Evolutionary conservation across 2,113 vertebrate species (phyloP).

Genomic region (Odontophorus gujanensis): DNA sequence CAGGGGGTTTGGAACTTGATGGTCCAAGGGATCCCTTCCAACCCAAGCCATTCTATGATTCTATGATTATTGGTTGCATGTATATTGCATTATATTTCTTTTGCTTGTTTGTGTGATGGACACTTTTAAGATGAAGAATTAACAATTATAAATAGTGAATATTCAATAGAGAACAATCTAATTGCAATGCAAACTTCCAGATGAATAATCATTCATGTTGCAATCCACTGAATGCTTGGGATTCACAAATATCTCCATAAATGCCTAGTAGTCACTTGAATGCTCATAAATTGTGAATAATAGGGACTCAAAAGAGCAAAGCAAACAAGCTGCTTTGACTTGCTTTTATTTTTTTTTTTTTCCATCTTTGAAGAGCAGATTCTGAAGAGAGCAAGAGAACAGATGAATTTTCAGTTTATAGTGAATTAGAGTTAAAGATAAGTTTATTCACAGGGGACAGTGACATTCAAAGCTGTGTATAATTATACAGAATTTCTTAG

Average conservation of each 20-base stretch:
- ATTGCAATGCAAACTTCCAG: neutral
- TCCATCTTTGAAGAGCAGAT: neutral
- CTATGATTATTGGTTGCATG: neutral
- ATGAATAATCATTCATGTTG: neutral
- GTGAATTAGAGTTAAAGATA: neutral
- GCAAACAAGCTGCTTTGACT: neutral
- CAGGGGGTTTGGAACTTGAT: no score
- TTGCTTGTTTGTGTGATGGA: neutral
- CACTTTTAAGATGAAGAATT: constrained; percentile 1
- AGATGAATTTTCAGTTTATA: neutral
- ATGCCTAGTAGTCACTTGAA: neutral
- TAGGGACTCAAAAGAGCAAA: neutral
- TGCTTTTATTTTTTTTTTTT: neutral
- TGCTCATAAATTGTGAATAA: constrained; percentile 19
- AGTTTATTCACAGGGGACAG: neutral
- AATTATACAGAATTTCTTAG: neutral
- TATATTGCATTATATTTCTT: neutral
- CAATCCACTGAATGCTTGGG: neutral
- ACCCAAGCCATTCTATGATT: no score
- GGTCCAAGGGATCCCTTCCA: no score
- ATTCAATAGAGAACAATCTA: neutral
- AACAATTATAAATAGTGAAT: neutral
- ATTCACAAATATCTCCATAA: constrained; percentile 3
- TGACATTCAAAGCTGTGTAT: neutral
- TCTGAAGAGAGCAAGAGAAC: neutral